phyloP scores from a whole-genome alignment of 2,113 vertebrate genomes.

The Ciconia maguari region DNA sequence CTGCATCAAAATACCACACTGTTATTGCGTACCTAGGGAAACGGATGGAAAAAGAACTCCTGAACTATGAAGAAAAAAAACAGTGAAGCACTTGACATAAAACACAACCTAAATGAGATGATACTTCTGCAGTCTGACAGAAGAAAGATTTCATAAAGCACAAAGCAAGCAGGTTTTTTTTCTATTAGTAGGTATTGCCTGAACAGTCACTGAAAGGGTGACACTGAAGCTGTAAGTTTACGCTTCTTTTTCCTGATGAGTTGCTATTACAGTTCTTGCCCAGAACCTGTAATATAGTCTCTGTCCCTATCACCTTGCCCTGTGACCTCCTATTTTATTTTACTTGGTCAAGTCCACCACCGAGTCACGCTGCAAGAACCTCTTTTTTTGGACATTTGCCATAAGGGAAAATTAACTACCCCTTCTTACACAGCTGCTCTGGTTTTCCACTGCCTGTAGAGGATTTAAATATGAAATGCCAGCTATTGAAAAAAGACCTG shows the following conservation, averaged over 20 bases:
- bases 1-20: constrained; percentile 98
- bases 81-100: neutral
- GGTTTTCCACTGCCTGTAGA: neutral
- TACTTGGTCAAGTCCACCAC: neutral
- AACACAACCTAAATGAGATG: neutral
- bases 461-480: neutral
- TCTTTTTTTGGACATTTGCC: neutral
- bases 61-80: neutral
- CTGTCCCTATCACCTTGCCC: neutral
- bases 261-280: neutral
- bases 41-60: neutral
- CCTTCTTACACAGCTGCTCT: neutral
- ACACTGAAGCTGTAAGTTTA: neutral
- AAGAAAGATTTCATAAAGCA: neutral
- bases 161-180: neutral
- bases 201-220: neutral
- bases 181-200: neutral
- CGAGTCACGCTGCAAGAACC: neutral
- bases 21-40: constrained; percentile 95
- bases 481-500: neutral
- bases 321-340: neutral
- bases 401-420: neutral
- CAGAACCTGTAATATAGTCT: neutral
- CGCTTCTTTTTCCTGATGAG: neutral
- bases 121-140: neutral